phyloP scores from a whole-genome alignment of 2,888 invertebrate genomes.

The Macropis europaea region DNA sequence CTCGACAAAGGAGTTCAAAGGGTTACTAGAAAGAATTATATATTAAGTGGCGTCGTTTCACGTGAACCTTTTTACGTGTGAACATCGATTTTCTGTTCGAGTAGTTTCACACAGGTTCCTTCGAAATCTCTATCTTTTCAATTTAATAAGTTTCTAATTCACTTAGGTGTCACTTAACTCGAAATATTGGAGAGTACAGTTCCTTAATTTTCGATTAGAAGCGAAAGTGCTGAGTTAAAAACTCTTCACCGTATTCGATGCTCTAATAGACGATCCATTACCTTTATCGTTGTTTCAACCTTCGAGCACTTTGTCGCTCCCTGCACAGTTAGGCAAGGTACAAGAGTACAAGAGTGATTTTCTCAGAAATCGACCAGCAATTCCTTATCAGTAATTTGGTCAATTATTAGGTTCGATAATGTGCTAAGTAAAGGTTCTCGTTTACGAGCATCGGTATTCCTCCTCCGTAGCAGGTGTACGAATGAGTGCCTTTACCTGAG shows the following conservation, averaged over 20 bases:
- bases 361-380: constrained; percentile 47
- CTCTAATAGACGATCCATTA: constrained; percentile 74
- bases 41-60: too few relatives aligned
- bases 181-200: constrained; percentile 28
- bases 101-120: constrained; percentile 5
- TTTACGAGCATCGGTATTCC: constrained; percentile 37
- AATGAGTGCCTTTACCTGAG: not conserved
- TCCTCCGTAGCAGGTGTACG: constrained; percentile 41
- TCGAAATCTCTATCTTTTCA: constrained; percentile 25
- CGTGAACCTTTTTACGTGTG: not conserved
- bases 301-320: constrained; percentile 47
- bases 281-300: constrained; percentile 70
- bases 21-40: too few relatives aligned
- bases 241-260: constrained; percentile 22
- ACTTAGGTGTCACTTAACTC: constrained; percentile 40
- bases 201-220: constrained; percentile 24
- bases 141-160: constrained; percentile 48
- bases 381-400: constrained; percentile 68
- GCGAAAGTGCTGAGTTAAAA: constrained; percentile 32
- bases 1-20: too few relatives aligned
- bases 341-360: constrained; percentile 44
- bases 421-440: constrained; percentile 53
- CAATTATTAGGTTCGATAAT: constrained; percentile 66
- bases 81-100: too few relatives aligned
- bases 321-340: constrained; percentile 1